Conservation (phyloP, 92 coral and sea anemone genomes). For the Epizoanthus illoricatus region DNA sequence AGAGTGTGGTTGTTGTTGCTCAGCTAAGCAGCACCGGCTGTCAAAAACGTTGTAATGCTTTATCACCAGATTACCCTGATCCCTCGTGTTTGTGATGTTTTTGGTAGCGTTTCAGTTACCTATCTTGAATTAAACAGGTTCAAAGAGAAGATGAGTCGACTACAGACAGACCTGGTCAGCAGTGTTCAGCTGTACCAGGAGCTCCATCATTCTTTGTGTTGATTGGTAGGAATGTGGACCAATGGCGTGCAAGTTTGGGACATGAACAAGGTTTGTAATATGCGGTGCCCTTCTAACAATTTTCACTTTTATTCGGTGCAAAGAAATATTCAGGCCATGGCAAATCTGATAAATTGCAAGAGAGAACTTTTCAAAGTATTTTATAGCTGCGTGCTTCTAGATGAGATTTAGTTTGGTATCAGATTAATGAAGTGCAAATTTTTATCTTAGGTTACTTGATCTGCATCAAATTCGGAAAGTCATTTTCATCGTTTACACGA, state of each 20-base stretch:
- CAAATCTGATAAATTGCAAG: neutral
- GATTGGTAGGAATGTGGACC: conserved; percentile 83
- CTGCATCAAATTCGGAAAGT: no score
- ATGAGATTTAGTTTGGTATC: no score
- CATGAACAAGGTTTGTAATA: conserved; percentile 63
- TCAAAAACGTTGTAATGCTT: neutral
- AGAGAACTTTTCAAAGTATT: neutral
- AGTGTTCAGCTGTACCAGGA: conserved; percentile 71
- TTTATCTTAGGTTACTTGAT: no score
- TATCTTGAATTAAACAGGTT: conserved; percentile 44
- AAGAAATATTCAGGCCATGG: no score
- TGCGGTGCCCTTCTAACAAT: neutral
- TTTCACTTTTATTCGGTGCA: no score
- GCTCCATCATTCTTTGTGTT: conserved; percentile 76
- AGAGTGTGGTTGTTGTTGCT: neutral
- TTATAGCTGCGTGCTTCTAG: no score
- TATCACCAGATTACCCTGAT: neutral
- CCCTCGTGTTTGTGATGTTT: no score
- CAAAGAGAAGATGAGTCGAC: conserved; percentile 71
- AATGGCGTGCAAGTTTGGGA: conserved; percentile 91
- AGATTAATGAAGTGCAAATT: no score
- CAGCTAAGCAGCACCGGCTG: no score
- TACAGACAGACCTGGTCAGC: conserved; percentile 75
- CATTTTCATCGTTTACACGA: no score
- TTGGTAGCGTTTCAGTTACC: neutral